Base-by-base conservation (phyloP, 1,140 invertebrate genomes). In the Argopecten irradians region DNA sequence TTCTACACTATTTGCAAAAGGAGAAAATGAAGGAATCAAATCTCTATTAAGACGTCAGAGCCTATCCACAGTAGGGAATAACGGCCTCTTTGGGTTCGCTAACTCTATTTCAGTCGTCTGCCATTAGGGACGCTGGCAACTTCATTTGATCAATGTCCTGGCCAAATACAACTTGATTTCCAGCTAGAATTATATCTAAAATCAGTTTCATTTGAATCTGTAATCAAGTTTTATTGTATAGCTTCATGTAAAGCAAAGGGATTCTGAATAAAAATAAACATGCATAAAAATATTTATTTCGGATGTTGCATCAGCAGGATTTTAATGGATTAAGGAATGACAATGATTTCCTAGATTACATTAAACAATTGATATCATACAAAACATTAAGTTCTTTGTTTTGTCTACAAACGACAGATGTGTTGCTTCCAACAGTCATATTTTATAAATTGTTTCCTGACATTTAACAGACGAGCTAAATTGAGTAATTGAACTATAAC, bases 151-250 rank as follows among this genome's bases (percentile, higher is more conserved):
- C 55, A 71, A 71, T 71, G 55, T 71, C 55, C 22, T 11, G 55
- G 0, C 55, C 55, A 71, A 71, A 71, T 71, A 46, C 43, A 46
- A 46, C 43, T 28, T 28, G 22, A 71, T 71, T 71, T 71, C 55
- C 22, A n/a, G 55, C 55, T 71, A n/a, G 55, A 71, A 71, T 71
- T 71, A 71, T 71, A n/a, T n/a, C 55, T n/a, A 71, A 71, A n/a
- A 28, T n/a, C n/a, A 71, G n/a, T 71, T 71, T 28, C n/a, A 71
- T 71, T 71, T 28, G 8, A 71, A 71, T 71, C 22, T 71, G 22
- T 28, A n/a, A 22, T 71, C 55, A n/a, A 71, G 0, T 71, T 71
- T 71, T 71, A 71, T 71, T 71, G 28, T 5, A 71, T n/a, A 28
- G 55, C 5, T 71, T 71, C 28, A 28, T 71, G 28, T 28, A 71